A percentile compares a stretch with the other conserved stretches of the same genome.
Evolutionary conservation across 2,888 invertebrate species (phyloP).

Genomic region (Leistus spinibarbis): DNA sequence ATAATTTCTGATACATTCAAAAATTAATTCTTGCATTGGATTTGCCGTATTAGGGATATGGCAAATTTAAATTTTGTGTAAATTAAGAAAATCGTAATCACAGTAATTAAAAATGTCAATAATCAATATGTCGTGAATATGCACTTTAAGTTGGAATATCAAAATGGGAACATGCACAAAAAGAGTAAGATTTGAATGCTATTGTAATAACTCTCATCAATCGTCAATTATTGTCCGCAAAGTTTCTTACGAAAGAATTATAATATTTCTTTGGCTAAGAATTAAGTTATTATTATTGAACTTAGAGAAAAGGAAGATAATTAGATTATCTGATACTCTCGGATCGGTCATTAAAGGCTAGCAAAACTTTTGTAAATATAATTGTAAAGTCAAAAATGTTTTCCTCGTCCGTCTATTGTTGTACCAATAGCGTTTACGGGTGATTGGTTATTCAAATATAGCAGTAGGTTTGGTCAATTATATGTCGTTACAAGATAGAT

Average conservation of each 20-base stretch:
- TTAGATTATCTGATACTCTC: neutral
- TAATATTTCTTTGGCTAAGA: neutral
- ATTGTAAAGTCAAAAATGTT: neutral
- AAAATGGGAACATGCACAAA: too few species aligned
- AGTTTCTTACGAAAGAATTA: neutral
- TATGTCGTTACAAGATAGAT: slow-evolving; percentile 22
- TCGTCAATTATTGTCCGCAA: neutral
- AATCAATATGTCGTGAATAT: too few species aligned
- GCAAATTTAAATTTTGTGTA: too few species aligned
- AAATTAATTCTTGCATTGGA: too few species aligned
- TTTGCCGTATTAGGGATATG: too few species aligned
- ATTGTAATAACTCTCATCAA: too few species aligned
- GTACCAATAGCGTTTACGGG: neutral
- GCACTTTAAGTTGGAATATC: too few species aligned
- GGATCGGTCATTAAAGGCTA: neutral
- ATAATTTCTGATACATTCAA: too few species aligned
- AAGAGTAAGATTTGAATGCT: too few species aligned
- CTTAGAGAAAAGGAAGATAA: neutral
- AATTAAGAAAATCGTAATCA: too few species aligned
- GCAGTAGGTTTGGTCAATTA: slow-evolving; percentile 15
- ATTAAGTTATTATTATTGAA: neutral
- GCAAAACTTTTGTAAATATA: neutral
- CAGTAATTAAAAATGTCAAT: too few species aligned
- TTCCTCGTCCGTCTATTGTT: neutral
- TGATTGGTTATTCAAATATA: slow-evolving; percentile 16